A percentile compares a stretch with the other conserved stretches of the same genome.
Evolutionary conservation across 2,113 vertebrate species (phyloP).

Genomic region (Abramis brama): DNA sequence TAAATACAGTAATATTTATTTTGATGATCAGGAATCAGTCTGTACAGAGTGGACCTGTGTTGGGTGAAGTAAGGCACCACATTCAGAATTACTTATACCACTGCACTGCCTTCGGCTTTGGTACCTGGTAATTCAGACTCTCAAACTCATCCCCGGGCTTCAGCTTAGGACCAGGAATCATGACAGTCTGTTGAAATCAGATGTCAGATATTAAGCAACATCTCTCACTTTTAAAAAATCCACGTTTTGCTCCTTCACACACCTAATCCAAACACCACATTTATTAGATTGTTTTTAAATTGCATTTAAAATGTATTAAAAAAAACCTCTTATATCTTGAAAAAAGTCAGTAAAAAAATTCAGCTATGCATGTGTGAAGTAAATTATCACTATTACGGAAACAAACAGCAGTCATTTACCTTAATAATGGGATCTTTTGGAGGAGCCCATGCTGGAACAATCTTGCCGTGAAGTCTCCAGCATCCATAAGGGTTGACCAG

Average conservation of each 20-base stretch:
- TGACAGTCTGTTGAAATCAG: constrained; percentile 81
- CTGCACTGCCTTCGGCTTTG: constrained; percentile 69
- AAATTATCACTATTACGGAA: no score
- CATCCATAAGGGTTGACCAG: constrained; percentile 79
- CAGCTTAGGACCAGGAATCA: constrained; percentile 84
- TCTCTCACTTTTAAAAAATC: not conserved
- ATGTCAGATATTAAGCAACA: not conserved
- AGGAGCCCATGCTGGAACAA: constrained; percentile 79
- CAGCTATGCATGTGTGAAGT: no score
- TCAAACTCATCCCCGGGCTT: constrained; percentile 78
- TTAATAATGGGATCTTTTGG: constrained; percentile 88
- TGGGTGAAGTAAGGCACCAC: not conserved
- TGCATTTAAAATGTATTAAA: no score
- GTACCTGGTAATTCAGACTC: constrained; percentile 63
- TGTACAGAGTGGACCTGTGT: constrained; percentile 35
- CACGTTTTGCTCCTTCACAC: not conserved
- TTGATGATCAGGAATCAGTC: constrained; percentile 10
- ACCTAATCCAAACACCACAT: no score
- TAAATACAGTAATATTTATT: constrained; percentile 47
- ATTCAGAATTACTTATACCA: constrained; percentile 64
- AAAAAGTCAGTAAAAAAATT: rapidly evolving
- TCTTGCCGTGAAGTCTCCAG: constrained; percentile 79
- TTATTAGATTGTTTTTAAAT: no score
- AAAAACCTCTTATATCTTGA: no score
- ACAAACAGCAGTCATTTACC: constrained; percentile 71